Conservation (phyloP, 2,888 invertebrate genomes). For the Ectobius pallidus region DNA sequence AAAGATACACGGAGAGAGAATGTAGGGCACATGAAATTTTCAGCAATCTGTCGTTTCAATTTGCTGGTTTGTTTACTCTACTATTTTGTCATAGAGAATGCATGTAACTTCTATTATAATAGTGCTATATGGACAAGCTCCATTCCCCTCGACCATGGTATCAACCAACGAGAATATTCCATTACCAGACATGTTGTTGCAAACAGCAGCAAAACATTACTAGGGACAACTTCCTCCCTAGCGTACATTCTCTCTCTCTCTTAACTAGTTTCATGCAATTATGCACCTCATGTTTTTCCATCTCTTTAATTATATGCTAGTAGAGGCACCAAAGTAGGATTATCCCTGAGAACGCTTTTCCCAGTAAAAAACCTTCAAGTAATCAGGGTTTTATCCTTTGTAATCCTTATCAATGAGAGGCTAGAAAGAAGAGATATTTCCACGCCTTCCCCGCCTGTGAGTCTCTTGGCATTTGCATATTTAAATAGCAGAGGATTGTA, state of each 20-base stretch:
- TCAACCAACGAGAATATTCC: constrained; percentile 21
- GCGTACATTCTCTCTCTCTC: not conserved
- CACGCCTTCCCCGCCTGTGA: too few species aligned
- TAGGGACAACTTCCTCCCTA: not conserved
- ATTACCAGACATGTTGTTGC: constrained; percentile 14
- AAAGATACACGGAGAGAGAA: not conserved
- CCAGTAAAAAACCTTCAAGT: too few species aligned
- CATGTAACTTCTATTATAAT: constrained; percentile 18
- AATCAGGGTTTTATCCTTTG: too few species aligned
- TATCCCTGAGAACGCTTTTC: too few species aligned
- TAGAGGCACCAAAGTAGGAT: too few species aligned
- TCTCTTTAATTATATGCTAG: not conserved
- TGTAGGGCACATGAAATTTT: constrained; percentile 11
- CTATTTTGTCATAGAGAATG: not conserved
- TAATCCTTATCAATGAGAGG: too few species aligned
- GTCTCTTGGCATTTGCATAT: too few species aligned
- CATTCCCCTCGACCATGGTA: too few species aligned
- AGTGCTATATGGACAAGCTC: too few species aligned
- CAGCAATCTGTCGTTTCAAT: constrained; percentile 23
- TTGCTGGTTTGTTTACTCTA: constrained; percentile 25
- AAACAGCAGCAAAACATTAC: not conserved
- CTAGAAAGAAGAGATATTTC: too few species aligned
- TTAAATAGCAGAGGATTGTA: too few species aligned
- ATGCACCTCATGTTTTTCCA: not conserved
- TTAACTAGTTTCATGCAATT: not conserved